Evolutionary conservation across 2,888 invertebrate species (phyloP).

Genomic region (Rhagophthalmus giganteus): DNA sequence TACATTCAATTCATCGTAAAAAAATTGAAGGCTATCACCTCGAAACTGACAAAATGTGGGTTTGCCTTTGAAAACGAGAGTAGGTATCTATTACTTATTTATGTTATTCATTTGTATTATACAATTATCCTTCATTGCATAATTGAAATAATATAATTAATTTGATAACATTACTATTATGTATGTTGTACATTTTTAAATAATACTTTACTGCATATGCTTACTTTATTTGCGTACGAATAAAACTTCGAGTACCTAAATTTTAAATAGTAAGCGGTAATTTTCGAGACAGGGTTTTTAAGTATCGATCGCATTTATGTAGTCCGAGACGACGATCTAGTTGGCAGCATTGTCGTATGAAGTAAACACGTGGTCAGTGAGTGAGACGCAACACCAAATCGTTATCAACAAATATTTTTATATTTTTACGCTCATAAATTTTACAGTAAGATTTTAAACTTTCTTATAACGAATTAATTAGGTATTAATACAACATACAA

Average conservation of each 20-base stretch:
- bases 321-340: conserved; percentile 11
- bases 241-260: neutral
- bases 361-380: conserved; percentile 50
- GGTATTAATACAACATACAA: neutral
- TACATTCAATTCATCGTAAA: too few species aligned
- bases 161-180: too few species aligned
- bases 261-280: neutral
- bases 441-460: conserved; percentile 20
- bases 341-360: conserved; percentile 50
- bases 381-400: conserved; percentile 34
- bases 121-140: too few species aligned
- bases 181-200: too few species aligned
- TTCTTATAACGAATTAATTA: conserved; percentile 1
- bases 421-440: conserved; percentile 16
- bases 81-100: too few species aligned
- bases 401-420: conserved; percentile 22
- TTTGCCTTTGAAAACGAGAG: too few species aligned
- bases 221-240: too few species aligned
- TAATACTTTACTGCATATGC: too few species aligned
- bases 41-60: too few species aligned
- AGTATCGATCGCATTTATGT: conserved; percentile 2
- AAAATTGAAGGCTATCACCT: too few species aligned
- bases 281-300: conserved; percentile 7
- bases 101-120: too few species aligned
- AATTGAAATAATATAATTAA: too few species aligned